phyloP scores from a whole-genome alignment of 2,113 vertebrate species.

The Perognathus longimembris region DNA sequence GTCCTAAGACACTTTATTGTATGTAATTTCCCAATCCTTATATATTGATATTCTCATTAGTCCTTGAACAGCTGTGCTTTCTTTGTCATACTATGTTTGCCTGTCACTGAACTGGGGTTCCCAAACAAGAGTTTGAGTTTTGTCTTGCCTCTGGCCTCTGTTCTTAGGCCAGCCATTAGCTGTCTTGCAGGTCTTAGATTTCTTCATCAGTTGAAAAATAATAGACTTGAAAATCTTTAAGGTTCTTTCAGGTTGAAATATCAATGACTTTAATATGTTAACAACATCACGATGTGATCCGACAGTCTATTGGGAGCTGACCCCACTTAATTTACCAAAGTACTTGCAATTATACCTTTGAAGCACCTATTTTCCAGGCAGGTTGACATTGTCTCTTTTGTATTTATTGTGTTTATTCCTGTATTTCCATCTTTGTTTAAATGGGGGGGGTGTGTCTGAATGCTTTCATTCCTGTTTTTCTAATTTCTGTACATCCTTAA shows the following conservation, averaged over 20 bases:
- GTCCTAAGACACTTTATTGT: background rate
- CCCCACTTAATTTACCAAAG: conserved; percentile 37
- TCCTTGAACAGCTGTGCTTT: background rate
- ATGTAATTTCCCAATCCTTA: background rate
- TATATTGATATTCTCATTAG: background rate
- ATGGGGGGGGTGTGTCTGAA: background rate
- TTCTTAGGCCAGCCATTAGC: background rate
- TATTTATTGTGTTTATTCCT: background rate
- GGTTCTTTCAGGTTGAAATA: conserved; percentile 64
- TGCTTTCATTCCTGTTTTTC: conserved; percentile 49
- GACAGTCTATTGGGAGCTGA: background rate
- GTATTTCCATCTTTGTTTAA: conserved; percentile 6
- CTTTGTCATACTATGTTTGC: background rate
- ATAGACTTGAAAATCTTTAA: conserved; percentile 49
- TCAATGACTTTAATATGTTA: conserved; percentile 30
- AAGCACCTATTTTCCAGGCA: background rate
- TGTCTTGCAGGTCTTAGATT: conserved; percentile 36
- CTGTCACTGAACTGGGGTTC: background rate
- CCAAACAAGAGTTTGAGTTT: conserved; percentile 6
- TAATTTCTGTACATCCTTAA: conserved; percentile 17
- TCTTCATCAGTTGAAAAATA: conserved; percentile 48
- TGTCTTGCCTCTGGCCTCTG: background rate
- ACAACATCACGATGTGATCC: background rate
- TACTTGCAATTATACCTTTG: background rate
- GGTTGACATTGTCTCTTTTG: background rate